Conservation (phyloP, 2,888 invertebrate genomes). For the Leptopilina drosophilae region DNA sequence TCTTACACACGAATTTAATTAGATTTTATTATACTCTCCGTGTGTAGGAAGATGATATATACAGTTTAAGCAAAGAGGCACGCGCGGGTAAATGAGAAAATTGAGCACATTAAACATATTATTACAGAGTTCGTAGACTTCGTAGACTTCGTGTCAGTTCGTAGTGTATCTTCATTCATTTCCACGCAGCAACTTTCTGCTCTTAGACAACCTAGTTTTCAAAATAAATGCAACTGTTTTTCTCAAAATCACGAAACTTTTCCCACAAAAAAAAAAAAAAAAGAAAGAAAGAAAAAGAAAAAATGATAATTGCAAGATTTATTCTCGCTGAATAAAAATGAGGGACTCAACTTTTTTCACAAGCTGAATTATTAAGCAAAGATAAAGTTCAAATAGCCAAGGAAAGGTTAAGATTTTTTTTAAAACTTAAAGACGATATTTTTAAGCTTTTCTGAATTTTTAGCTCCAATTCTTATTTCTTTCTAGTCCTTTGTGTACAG, state of each 20-base stretch:
- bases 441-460: no score
- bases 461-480: no score
- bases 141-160: constrained; percentile 16
- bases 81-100: constrained; percentile 37
- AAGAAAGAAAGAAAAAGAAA: no score
- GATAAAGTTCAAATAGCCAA: no score
- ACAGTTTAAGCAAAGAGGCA: constrained; percentile 5
- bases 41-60: constrained; percentile 13
- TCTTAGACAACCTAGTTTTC: constrained; percentile 7
- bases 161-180: constrained; percentile 27
- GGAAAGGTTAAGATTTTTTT: no score
- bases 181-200: constrained; percentile 13
- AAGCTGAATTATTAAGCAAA: no score
- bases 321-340: neutral
- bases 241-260: constrained; percentile 6
- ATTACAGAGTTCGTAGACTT: constrained; percentile 37
- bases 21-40: constrained; percentile 3
- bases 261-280: no score
- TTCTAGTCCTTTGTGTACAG: no score
- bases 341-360: no score
- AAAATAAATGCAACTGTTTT: constrained; percentile 17
- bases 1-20: neutral
- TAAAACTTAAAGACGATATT: no score
- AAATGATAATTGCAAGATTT: neutral
- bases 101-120: constrained; percentile 37